Evolutionary conservation across 2,113 vertebrate species (phyloP), one percentile per base, ranked within the genome.

Genomic region (Cacatua alba): DNA sequence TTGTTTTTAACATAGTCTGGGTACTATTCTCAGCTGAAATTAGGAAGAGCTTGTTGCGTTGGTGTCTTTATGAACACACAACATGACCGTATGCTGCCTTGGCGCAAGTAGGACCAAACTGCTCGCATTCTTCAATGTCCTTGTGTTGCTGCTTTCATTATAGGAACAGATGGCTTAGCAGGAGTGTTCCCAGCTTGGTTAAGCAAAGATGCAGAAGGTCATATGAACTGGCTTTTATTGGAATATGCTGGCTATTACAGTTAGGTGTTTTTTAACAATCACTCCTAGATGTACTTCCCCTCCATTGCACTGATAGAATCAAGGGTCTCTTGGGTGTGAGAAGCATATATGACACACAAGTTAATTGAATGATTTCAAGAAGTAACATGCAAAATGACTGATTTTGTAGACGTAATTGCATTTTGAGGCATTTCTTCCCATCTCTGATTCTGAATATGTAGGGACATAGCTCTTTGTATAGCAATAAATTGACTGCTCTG

Each of bases 101-200:
- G 86, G 90, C 60, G 16, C 76, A 88, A 82, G 41, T 13, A 53
- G 86, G 71, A 94, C 63, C 55, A 44, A 35, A 48, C 43, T 43
- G 29, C 85, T 82, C 39, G 1, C 76, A 35, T 79, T 94, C 93
- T 81, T 93, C 43, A n/a, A 6, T 49, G 67, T 85, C 81, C 78
- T 94, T 59, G 68, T 62, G 35, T 68, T 46, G 41, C 19, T 81
- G 71, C 72, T 91, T 85, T 96, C 44, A 3, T 83, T 82, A 39
- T 6, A 31, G 81, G 78, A 95, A 57, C 96, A 97, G 93, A 93
- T 95, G 94, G 87, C 78, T 71, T 77, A 51, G 76, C 88, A 69
- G 60, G 81, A 90, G 49, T 90, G 84, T 87, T 96, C 91, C 51
- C 2, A 1, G 86, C 71, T 74, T 65, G 25, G 63, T 52, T 93